Evolutionary conservation across 1,140 invertebrate species (phyloP).

Genomic region (Trichomalopsis sarcophagae): DNA sequence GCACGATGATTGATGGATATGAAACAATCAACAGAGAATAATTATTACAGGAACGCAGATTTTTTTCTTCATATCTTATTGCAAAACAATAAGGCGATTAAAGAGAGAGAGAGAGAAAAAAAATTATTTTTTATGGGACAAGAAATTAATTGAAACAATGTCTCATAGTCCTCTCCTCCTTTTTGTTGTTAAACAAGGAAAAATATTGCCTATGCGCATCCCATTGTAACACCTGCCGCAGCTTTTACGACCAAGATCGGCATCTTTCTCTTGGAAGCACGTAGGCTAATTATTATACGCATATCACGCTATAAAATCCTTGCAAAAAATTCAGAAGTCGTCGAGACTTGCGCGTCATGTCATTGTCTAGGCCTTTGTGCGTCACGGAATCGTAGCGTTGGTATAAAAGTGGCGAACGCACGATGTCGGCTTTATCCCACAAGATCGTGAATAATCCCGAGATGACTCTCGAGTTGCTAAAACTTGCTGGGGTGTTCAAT

Average conservation of each 20-base stretch:
- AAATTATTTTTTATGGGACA: too few relatives aligned
- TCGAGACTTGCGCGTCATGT: not conserved
- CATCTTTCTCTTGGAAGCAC: not conserved
- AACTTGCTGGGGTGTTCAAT: not conserved
- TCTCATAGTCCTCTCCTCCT: too few relatives aligned
- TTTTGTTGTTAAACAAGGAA: too few relatives aligned
- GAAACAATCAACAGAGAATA: not conserved
- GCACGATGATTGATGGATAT: not conserved
- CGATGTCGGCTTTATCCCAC: not conserved
- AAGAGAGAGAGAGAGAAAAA: too few relatives aligned
- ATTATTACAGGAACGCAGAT: not conserved
- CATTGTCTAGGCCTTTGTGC: slow-evolving; percentile 1
- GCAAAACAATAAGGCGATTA: too few relatives aligned
- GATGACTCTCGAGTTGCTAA: not conserved
- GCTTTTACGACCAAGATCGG: not conserved
- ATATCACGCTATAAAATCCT: not conserved
- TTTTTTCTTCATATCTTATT: too few relatives aligned
- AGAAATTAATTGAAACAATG: too few relatives aligned
- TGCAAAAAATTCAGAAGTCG: not conserved
- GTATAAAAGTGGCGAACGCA: not conserved
- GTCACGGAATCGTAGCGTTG: not conserved
- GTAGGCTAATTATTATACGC: not conserved
- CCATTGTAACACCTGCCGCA: not conserved
- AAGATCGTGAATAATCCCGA: not conserved
- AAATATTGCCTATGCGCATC: too few relatives aligned